Conservation (phyloP, 2,113 vertebrate species). For the Madoqua kirkii region DNA sequence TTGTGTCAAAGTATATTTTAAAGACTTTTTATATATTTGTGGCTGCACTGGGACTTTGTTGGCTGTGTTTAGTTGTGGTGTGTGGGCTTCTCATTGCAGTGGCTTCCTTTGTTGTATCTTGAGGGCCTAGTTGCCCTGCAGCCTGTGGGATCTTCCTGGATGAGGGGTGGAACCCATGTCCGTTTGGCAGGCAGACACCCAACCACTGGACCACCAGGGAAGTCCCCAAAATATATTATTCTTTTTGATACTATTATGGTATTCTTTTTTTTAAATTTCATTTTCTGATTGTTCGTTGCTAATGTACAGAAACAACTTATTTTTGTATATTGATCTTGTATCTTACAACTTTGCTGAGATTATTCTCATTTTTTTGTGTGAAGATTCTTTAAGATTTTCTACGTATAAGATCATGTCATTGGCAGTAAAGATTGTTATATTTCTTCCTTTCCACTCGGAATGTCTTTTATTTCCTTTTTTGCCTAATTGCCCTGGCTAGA, state of each 20-base stretch:
- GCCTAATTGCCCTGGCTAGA: neutral
- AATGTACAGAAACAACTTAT: neutral
- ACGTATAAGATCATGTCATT: neutral
- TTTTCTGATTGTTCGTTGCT: neutral
- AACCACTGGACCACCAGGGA: neutral
- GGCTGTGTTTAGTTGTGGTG: neutral
- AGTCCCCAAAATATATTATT: neutral
- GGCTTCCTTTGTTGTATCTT: neutral
- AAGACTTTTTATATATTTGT: neutral
- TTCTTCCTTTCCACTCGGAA: neutral
- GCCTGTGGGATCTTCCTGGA: neutral
- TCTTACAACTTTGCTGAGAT: neutral
- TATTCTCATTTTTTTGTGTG: neutral
- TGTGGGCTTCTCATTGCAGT: neutral
- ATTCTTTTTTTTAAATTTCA: neutral
- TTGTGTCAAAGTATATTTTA: neutral
- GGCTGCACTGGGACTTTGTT: neutral
- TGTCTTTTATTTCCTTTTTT: neutral
- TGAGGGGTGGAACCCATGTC: neutral
- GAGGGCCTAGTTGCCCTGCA: neutral
- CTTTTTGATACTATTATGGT: neutral
- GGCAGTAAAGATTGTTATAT: neutral
- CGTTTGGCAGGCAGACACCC: neutral
- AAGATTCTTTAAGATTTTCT: neutral
- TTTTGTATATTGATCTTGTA: neutral